These are phyloP conservation scores for Pemphigus obesinymphae DNA, from an alignment of 1,140 invertebrate species.

Conservation along the genomic window DNA sequence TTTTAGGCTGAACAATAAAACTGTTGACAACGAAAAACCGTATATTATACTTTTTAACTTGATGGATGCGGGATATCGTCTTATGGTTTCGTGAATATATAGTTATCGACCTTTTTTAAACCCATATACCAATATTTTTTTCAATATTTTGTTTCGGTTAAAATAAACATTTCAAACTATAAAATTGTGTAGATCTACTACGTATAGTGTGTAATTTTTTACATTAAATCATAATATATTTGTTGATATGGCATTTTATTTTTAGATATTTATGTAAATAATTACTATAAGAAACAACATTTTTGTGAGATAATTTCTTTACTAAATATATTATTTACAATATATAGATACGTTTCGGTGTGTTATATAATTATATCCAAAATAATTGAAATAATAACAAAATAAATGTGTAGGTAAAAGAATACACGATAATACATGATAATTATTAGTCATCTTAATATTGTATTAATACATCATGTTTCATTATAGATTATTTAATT, in stretches of 20 bases:
- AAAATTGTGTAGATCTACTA: not conserved
- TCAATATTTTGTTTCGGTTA: not conserved
- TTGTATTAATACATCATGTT: no score
- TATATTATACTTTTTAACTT: not conserved
- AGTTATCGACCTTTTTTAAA: conserved; percentile 1
- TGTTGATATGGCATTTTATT: not conserved
- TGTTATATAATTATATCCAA: no score
- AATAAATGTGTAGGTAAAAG: no score
- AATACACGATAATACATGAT: no score
- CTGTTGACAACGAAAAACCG: conserved; percentile 29
- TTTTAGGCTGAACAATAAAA: conserved; percentile 14
- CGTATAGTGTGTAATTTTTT: not conserved
- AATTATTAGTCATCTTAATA: no score
- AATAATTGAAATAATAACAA: no score
- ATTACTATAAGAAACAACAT: no score
- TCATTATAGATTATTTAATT: no score
- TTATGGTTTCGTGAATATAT: not conserved
- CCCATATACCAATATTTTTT: not conserved
- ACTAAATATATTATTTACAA: no score
- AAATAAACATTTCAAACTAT: not conserved
- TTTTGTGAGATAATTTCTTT: no score
- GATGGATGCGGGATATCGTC: not conserved
- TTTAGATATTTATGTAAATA: not conserved
- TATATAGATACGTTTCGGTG: no score
- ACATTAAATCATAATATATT: not conserved